These are phyloP conservation scores for Zapornia atra DNA, from an alignment of 2,113 vertebrate genomes.

Conservation along the genomic window DNA sequence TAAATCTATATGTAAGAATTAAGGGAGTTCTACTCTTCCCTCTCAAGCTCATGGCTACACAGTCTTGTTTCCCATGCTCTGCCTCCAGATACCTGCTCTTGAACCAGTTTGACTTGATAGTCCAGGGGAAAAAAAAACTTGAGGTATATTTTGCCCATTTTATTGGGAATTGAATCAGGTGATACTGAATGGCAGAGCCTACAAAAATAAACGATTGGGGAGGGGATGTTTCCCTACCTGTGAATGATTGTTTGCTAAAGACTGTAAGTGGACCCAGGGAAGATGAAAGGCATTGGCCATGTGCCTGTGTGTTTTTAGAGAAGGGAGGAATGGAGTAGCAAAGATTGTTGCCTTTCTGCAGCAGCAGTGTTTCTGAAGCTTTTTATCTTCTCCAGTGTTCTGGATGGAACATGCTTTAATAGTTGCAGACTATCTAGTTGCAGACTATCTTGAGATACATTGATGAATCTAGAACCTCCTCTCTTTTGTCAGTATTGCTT, in stretches of 20 bases:
- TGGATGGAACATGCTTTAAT: background rate
- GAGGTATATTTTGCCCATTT: background rate
- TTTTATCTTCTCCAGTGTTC: background rate
- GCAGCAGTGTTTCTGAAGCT: background rate
- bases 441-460: background rate
- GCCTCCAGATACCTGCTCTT: background rate
- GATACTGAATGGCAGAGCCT: background rate
- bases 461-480: background rate
- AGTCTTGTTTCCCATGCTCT: background rate
- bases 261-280: background rate
- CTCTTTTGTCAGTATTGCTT: background rate
- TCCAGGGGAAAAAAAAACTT: background rate
- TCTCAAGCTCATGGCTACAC: background rate
- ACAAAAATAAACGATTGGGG: background rate
- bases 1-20: too few species aligned
- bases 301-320: background rate
- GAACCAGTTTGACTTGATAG: background rate
- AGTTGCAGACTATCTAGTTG: background rate
- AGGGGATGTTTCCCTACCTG: background rate
- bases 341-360: background rate
- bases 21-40: background rate
- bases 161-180: background rate
- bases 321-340: background rate
- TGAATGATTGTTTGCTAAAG: background rate
- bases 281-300: accelerated